Percentiles rank a stretch among this genome's conserved stretches.
Conservation (phyloP, 2,888 invertebrate genomes). For the Drosophila planitibia region DNA sequence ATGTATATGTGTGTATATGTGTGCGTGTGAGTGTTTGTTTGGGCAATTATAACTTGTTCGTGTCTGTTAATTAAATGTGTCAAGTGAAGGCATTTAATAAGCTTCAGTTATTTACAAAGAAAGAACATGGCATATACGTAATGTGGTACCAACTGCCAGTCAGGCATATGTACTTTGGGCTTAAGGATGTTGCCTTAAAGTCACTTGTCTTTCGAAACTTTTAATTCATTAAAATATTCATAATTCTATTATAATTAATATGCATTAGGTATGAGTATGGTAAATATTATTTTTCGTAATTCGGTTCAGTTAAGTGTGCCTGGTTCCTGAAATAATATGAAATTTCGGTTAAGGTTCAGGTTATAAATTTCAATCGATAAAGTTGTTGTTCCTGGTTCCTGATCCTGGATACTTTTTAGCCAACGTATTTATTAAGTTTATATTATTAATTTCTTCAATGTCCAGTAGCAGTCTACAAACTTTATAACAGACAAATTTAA, state of each 20-base stretch:
- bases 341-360: neutral
- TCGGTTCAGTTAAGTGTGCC: neutral
- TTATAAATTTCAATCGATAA: neutral
- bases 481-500: neutral
- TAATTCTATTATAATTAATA: neutral
- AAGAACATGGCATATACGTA: constrained; percentile 49
- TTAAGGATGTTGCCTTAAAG: neutral
- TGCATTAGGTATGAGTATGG: neutral
- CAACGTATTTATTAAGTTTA: neutral
- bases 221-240: neutral
- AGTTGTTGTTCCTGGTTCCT: neutral
- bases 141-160: constrained; percentile 4
- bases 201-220: neutral
- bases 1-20: neutral
- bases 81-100: constrained; percentile 80
- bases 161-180: constrained; percentile 16
- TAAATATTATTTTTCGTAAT: neutral
- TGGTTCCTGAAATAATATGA: neutral
- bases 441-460: neutral
- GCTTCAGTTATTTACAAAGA: constrained; percentile 79
- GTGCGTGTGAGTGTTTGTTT: constrained; percentile 9
- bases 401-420: rapidly evolving
- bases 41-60: constrained; percentile 77
- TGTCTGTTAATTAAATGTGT: constrained; percentile 82
- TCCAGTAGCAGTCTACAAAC: neutral